A percentile compares a stretch with the other conserved stretches of the same genome.
Evolutionary conservation across 2,888 invertebrate species (phyloP).

Genomic region (Endomychus coccineus): DNA sequence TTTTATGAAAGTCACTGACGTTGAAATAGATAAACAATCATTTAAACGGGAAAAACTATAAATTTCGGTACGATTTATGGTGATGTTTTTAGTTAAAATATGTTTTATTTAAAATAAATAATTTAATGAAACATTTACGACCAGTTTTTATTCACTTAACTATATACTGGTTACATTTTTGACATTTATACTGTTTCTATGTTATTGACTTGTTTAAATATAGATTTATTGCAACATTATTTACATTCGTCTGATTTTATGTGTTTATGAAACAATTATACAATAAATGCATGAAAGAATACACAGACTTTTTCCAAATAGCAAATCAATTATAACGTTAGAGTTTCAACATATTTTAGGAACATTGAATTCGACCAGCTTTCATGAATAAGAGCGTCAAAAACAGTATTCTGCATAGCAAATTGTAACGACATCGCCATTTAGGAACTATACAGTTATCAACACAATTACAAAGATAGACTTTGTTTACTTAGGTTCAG

Average conservation of each 20-base stretch:
- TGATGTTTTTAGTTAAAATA: slow-evolving; percentile 17
- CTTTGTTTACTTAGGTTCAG: too few relatives aligned
- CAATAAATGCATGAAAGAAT: slow-evolving; percentile 9
- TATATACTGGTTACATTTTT: slow-evolving; percentile 32
- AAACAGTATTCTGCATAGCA: too few relatives aligned
- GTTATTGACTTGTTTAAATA: slow-evolving; percentile 33
- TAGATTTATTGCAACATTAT: slow-evolving; percentile 34
- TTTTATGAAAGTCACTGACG: slow-evolving; percentile 28
- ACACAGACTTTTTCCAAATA: neutral
- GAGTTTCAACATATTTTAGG: too few relatives aligned
- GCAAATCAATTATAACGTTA: neutral
- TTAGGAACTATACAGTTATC: neutral
- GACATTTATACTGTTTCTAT: slow-evolving; percentile 30
- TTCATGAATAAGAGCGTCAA: too few relatives aligned
- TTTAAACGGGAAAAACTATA: too few relatives aligned
- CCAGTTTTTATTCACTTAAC: slow-evolving; percentile 31
- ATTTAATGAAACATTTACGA: slow-evolving; percentile 27
- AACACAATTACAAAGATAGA: neutral
- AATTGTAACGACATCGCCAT: slow-evolving; percentile 10
- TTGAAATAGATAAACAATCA: slow-evolving; percentile 15
- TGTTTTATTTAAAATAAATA: slow-evolving; percentile 21
- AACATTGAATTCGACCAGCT: too few relatives aligned
- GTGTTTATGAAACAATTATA: slow-evolving; percentile 3
- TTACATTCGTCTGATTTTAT: slow-evolving; percentile 29
- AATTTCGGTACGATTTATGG: slow-evolving; percentile 23